Percentiles rank a stretch among this genome's conserved stretches.
Evolutionary conservation across 2,113 vertebrate species (phyloP).

Genomic region (Rhinolophus ferrumequinum): DNA sequence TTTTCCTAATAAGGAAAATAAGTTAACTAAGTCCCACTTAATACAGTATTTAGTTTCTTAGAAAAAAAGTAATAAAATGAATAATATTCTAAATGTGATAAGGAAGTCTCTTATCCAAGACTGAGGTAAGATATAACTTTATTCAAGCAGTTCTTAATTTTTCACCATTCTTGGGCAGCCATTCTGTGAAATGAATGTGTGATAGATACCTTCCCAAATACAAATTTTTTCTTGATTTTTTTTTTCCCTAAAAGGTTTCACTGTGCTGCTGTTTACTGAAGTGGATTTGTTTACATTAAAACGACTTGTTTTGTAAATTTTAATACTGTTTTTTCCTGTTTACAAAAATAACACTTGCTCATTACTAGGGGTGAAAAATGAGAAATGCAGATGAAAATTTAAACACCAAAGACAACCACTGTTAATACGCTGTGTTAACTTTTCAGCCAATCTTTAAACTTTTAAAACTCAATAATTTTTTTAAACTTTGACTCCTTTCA

Average conservation of each 20-base stretch:
- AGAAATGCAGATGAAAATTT: background rate
- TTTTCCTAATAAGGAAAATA: conserved; percentile 36
- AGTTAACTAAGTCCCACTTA: background rate
- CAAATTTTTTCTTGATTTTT: background rate
- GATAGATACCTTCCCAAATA: background rate
- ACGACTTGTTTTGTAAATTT: background rate
- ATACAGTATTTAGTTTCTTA: background rate
- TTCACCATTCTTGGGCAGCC: background rate
- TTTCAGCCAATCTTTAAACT: background rate
- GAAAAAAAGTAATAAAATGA: conserved; percentile 33
- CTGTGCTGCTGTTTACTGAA: background rate
- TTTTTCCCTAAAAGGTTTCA: background rate
- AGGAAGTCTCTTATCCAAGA: background rate
- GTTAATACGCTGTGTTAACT: background rate
- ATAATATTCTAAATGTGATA: background rate
- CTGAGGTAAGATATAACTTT: background rate
- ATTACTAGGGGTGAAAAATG: background rate
- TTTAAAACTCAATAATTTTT: background rate
- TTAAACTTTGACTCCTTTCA: conserved; percentile 17
- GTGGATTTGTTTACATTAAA: conserved; percentile 38
- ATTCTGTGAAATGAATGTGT: background rate
- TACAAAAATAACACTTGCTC: conserved; percentile 1
- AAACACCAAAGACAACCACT: background rate
- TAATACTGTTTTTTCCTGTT: conserved; percentile 2
- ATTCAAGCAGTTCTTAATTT: background rate